phyloP scores from a whole-genome alignment of 1,140 invertebrate genomes.

The Adelges cooleyi region DNA sequence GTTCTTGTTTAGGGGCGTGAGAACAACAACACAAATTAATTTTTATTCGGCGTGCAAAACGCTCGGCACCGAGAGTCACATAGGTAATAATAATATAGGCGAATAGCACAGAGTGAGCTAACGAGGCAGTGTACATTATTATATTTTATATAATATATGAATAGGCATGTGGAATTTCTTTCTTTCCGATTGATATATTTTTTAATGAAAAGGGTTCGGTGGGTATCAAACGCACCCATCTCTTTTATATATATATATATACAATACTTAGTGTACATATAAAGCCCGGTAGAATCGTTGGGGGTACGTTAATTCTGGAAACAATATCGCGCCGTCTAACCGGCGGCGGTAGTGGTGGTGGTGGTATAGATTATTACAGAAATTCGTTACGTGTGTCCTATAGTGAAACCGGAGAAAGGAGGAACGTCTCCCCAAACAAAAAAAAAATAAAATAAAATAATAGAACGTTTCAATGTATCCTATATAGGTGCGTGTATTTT shows the following conservation, averaged over 20 bases:
- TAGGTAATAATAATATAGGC: no score
- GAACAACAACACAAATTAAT: not conserved
- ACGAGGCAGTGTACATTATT: not conserved
- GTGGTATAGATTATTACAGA: conserved; percentile 15
- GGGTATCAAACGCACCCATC: conserved; percentile 17
- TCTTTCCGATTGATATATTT: conserved; percentile 21
- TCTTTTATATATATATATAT: not conserved
- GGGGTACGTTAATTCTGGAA: conserved; percentile 27
- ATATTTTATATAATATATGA: not conserved
- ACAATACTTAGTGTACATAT: not conserved
- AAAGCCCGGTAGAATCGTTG: not conserved
- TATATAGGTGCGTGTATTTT: not conserved
- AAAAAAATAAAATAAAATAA: conserved; percentile 11
- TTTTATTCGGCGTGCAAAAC: conserved; percentile 1
- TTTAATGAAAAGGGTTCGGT: conserved; percentile 24
- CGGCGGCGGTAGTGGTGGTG: not conserved
- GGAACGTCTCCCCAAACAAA: not conserved
- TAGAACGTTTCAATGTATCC: not conserved
- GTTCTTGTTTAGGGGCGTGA: not conserved
- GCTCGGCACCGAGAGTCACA: not conserved
- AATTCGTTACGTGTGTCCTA: conserved; percentile 26
- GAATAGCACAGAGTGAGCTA: not conserved
- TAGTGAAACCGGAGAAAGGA: conserved; percentile 27
- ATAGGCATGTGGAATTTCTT: not conserved
- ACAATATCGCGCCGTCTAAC: conserved; percentile 16